Evolutionary conservation across 2,888 invertebrate genomes (phyloP).

Genomic region (Dioctria linearis): DNA sequence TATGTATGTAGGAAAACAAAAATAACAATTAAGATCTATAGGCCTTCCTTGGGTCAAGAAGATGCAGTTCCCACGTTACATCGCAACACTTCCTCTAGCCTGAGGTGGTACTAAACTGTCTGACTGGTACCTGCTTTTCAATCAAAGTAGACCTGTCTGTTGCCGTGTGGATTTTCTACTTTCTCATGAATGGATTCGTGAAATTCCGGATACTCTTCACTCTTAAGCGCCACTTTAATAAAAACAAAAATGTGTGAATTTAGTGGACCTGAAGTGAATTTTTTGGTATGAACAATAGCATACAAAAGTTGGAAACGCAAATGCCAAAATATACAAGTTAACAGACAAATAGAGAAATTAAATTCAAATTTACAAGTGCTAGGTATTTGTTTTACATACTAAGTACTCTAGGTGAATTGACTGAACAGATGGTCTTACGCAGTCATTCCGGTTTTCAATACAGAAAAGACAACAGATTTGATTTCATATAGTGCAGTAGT

Average conservation of each 20-base stretch:
- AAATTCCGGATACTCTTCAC: not conserved
- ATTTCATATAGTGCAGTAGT: not conserved
- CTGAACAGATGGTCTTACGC: slow-evolving; percentile 10
- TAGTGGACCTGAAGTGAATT: slow-evolving; percentile 2
- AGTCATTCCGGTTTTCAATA: slow-evolving; percentile 1
- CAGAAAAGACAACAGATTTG: not conserved
- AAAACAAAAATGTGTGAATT: slow-evolving; percentile 7
- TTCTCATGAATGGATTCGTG: slow-evolving; percentile 19
- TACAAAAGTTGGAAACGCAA: not conserved
- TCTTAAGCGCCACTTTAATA: not conserved
- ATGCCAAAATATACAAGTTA: not conserved
- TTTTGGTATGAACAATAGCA: slow-evolving; percentile 8
- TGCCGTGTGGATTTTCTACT: not conserved
- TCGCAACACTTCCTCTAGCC: slow-evolving; percentile 23
- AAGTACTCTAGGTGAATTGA: too few species aligned
- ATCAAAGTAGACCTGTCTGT: slow-evolving; percentile 11
- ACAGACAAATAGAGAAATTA: slow-evolving; percentile 4
- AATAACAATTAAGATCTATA: slow-evolving; percentile 24
- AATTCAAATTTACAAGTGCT: not conserved
- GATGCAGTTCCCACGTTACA: not conserved
- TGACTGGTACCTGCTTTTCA: not conserved
- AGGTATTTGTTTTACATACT: not conserved
- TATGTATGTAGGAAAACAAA: not conserved
- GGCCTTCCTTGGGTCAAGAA: slow-evolving; percentile 25
- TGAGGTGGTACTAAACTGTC: not conserved